Percentiles rank a stretch among this genome's conserved stretches.
Conservation (phyloP, 2,888 invertebrate genomes). For the Microplitis manilae region DNA sequence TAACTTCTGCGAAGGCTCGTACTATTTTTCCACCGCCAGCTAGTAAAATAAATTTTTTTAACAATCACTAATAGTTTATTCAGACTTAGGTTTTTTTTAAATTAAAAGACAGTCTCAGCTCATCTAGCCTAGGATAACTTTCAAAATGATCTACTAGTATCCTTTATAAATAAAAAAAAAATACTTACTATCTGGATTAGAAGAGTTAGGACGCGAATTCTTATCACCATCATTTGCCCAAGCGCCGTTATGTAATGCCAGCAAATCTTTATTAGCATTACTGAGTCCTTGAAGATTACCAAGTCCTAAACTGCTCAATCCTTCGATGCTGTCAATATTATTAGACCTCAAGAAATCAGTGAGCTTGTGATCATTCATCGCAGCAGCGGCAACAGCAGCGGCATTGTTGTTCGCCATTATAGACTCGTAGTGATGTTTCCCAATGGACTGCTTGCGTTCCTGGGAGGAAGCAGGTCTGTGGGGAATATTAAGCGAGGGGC, state of each 20-base stretch:
- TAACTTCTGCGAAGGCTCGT: slow-evolving; percentile 87
- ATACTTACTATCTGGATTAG: slow-evolving; percentile 68
- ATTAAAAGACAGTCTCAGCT: no score
- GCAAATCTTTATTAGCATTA: slow-evolving; percentile 76
- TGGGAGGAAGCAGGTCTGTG: slow-evolving; percentile 65
- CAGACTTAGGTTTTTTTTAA: no score
- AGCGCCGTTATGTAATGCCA: slow-evolving; percentile 80
- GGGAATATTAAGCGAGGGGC: slow-evolving; percentile 69
- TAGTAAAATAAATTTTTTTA: slow-evolving; percentile 25
- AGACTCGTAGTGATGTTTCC: slow-evolving; percentile 63
- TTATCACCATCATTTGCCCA: slow-evolving; percentile 72
- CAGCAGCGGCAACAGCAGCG: slow-evolving; percentile 21
- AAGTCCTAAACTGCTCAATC: slow-evolving; percentile 71
- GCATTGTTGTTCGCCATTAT: slow-evolving; percentile 57
- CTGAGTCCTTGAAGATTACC: slow-evolving; percentile 64
- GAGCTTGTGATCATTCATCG: slow-evolving; percentile 77
- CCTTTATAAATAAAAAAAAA: neutral
- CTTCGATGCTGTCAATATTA: slow-evolving; percentile 79
- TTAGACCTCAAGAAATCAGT: slow-evolving; percentile 82
- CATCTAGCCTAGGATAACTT: no score
- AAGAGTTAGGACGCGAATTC: slow-evolving; percentile 62
- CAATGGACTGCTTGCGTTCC: slow-evolving; percentile 66
- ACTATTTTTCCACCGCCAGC: slow-evolving; percentile 89
- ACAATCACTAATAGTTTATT: no score
- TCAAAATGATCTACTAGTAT: no score